A percentile compares a stretch with the other conserved stretches of the same genome.
Evolutionary conservation across 2,888 invertebrate species (phyloP).

Genomic region (Pimpla rufipes): DNA sequence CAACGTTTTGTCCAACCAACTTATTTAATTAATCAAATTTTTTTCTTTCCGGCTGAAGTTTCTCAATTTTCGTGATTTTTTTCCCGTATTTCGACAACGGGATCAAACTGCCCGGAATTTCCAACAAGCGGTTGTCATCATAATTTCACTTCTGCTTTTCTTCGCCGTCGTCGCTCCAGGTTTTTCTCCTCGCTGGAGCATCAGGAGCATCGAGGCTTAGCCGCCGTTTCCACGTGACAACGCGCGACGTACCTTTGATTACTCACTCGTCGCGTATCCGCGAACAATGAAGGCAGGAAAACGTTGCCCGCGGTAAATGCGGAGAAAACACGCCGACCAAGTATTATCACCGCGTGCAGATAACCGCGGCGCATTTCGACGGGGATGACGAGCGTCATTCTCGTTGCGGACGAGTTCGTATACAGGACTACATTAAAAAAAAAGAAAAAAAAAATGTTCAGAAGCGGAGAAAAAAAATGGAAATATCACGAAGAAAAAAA

Average conservation of each 20-base stretch:
- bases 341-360: neutral
- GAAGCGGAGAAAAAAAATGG: neutral
- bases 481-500: slow-evolving; percentile 26
- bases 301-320: neutral
- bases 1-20: no score
- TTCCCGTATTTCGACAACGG: no score
- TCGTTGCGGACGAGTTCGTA: neutral
- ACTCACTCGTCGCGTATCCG: neutral
- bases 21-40: no score
- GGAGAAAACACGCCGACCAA: neutral
- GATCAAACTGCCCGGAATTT: no score
- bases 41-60: no score
- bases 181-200: neutral
- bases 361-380: no score
- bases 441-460: neutral
- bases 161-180: neutral
- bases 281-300: neutral
- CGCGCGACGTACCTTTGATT: neutral
- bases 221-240: slow-evolving; percentile 1
- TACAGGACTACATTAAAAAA: no score
- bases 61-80: no score
- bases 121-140: no score
- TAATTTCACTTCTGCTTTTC: no score
- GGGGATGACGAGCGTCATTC: neutral
- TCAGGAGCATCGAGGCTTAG: neutral